Base-by-base conservation (phyloP, 2,888 invertebrate genomes). In the Drosophila paracracens region DNA sequence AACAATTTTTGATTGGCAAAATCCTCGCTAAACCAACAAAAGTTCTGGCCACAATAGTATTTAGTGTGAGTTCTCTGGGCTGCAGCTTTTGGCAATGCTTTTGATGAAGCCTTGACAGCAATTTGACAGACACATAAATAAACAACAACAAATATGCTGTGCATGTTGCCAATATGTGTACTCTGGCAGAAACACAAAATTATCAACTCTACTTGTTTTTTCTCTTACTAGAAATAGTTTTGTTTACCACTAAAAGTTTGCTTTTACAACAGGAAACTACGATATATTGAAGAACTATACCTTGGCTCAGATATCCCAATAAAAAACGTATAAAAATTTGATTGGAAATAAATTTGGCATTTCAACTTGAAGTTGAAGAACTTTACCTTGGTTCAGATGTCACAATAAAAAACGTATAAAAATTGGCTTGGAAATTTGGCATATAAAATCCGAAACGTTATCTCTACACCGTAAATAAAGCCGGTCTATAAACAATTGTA, bases 111-210 rank as follows among this genome's bases (percentile, higher is more conserved):
- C 86, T 88, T 86, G 88, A 73, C 86, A 89, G 90, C 90, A 82
- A 85, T 89, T 86, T 77, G 85, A 82, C 71, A 88, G 81, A 74
- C 81, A 75, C 81, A 71, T 75, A 86, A 81, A 83, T 75, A 84
- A 88, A 74, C 70, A 71, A 65, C 35, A 59, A 46, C 56, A 54
- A 40, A 51, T 63, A n/a, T 35, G 2, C 38, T 43, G 7, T 16
- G 66, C 53, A 52, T 50, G 40, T 33, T 33, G 21, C 27, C 36
- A 46, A 51, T 53, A 33, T 64, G 43, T 27, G 73, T 66, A 70
- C 69, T 16, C 68, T 65, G 50, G 21, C 21, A 21, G 16, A 48
- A 18, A 10, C 31, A 25, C 18, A 38, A 63, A 60, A 29, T 21
- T 33, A 8, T 50, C 4, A 43, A 36, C 38, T 36, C 27, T 36